Conservation (phyloP, 2,888 invertebrate genomes). For the Cosmia pyralina region DNA sequence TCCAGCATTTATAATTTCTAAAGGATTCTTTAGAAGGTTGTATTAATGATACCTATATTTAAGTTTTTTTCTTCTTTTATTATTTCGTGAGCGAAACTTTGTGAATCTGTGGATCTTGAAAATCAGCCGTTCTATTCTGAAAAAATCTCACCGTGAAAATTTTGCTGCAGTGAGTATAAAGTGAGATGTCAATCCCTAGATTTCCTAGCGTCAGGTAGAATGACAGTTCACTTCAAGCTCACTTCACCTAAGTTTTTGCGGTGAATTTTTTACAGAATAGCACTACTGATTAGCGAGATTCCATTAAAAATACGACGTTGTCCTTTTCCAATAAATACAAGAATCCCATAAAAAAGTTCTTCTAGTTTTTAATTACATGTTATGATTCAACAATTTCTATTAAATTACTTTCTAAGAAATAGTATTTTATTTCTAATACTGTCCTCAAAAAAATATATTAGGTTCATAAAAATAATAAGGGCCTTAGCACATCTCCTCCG, state of each 20-base stretch:
- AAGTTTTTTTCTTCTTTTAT: not conserved
- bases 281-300: too few species aligned
- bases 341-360: not conserved
- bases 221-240: too few species aligned
- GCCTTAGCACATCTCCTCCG: too few species aligned
- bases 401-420: not conserved
- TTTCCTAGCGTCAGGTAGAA: too few species aligned
- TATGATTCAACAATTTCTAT: not conserved
- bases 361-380: too few species aligned
- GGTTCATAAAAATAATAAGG: too few species aligned
- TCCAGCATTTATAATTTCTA: conserved; percentile 13
- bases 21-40: conserved; percentile 4
- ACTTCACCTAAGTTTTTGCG: too few species aligned
- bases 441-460: not conserved
- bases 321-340: not conserved
- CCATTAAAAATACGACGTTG: not conserved
- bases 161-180: too few species aligned
- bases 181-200: too few species aligned
- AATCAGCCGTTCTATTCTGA: too few species aligned
- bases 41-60: not conserved
- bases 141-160: too few species aligned
- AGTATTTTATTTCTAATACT: not conserved
- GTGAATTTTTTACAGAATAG: too few species aligned
- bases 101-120: not conserved
- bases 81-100: not conserved